Conservation (phyloP, 2,797 vertebrate genomes). For the Oreochromis mossambicus region DNA sequence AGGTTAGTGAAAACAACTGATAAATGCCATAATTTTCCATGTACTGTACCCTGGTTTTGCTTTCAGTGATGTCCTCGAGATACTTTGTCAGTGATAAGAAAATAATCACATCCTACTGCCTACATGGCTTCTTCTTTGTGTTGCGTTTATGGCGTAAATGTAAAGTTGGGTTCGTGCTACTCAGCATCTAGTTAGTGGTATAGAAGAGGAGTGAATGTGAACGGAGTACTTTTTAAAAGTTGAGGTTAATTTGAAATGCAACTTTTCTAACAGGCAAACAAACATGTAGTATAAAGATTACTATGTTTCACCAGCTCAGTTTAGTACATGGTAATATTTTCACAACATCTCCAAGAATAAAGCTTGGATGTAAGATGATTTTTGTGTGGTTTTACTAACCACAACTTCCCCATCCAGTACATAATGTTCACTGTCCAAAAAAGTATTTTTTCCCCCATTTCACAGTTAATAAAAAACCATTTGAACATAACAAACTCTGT, state of each 20-base stretch:
- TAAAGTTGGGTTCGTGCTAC: not conserved
- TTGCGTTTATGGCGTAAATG: not conserved
- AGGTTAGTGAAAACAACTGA: not conserved
- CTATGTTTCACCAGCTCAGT: not conserved
- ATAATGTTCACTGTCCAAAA: not conserved
- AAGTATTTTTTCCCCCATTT: accelerated
- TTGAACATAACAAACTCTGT: not conserved
- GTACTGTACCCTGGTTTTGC: accelerated
- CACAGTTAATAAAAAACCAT: not conserved
- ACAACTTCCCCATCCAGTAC: not conserved
- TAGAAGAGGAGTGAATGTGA: not conserved
- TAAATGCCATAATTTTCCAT: not conserved
- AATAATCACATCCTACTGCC: not conserved
- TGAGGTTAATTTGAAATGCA: not conserved
- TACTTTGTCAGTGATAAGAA: not conserved
- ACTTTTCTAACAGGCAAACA: not conserved
- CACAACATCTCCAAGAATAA: not conserved
- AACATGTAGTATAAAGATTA: not conserved
- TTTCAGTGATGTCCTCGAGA: not conserved
- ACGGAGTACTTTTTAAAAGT: accelerated
- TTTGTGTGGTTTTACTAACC: not conserved
- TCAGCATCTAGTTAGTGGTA: not conserved
- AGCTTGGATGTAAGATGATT: accelerated
- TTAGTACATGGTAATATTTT: not conserved
- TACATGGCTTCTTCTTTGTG: not conserved